These are phyloP conservation scores for Seriola aureovittata DNA, from an alignment of 2,113 vertebrate species.

Conservation along the genomic window DNA sequence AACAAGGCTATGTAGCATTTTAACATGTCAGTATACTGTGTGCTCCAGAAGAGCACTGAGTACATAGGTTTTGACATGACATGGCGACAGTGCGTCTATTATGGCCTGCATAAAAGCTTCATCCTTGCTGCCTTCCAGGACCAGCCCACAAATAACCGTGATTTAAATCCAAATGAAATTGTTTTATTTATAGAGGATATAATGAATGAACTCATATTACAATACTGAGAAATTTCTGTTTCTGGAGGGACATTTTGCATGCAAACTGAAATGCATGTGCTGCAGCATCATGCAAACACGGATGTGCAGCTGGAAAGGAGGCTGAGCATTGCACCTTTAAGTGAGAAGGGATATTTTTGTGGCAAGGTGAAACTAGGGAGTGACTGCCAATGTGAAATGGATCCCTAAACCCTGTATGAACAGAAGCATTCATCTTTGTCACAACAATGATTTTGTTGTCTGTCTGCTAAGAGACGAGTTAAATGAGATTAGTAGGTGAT, in stretches of 20 bases:
- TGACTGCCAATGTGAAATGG: conserved; percentile 48
- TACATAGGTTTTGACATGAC: background rate
- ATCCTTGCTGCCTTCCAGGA: background rate
- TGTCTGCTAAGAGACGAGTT: background rate
- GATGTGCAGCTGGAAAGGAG: conserved; percentile 37
- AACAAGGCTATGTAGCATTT: background rate
- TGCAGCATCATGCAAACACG: conserved; percentile 58
- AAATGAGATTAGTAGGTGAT: conserved; percentile 5
- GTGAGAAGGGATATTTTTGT: conserved; percentile 49
- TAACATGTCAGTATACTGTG: background rate
- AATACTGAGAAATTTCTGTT: background rate
- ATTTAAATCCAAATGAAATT: background rate
- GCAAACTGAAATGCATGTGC: conserved; percentile 15
- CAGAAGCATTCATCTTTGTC: conserved; percentile 13
- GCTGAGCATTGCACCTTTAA: conserved; percentile 54
- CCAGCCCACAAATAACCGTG: background rate
- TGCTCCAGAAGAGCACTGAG: background rate
- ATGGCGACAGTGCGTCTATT: conserved; percentile 4
- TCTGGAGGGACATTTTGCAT: background rate
- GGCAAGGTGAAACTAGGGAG: conserved; percentile 64
- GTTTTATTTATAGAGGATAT: background rate
- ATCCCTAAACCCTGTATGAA: conserved; percentile 3
- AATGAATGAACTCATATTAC: background rate
- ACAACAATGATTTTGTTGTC: background rate
- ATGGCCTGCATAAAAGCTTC: background rate